Percentiles rank a stretch among this genome's conserved stretches.
Evolutionary conservation across 2,797 vertebrate species (phyloP).

Genomic region (Euthynnus affinis): DNA sequence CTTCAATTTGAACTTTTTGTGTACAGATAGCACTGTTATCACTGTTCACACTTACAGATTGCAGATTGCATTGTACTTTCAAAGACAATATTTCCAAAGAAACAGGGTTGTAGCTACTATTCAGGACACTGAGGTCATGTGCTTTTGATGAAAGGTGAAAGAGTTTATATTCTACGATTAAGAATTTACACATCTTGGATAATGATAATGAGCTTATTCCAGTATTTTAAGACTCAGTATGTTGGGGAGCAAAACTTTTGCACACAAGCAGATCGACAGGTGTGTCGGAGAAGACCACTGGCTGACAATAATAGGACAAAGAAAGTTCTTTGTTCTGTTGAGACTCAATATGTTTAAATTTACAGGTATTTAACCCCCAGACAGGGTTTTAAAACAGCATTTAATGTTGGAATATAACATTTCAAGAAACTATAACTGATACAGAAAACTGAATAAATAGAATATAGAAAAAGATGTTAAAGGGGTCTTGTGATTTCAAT

Average conservation of each 20-base stretch:
- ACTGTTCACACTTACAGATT: too few species aligned
- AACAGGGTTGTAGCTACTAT: neutral
- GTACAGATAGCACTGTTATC: constrained; percentile 19
- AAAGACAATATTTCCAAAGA: neutral
- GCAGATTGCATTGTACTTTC: neutral
- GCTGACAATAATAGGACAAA: too few species aligned
- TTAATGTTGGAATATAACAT: neutral
- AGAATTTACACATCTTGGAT: neutral
- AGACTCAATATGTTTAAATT: neutral
- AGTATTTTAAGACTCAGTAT: neutral
- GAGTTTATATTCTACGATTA: neutral
- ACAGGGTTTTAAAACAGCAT: neutral
- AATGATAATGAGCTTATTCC: neutral
- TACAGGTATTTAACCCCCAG: too few species aligned
- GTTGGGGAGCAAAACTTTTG: neutral
- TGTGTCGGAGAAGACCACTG: too few species aligned
- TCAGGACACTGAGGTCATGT: neutral
- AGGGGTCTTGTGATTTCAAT: too few species aligned
- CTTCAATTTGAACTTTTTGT: neutral
- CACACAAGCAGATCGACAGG: too few species aligned
- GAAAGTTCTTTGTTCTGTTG: neutral
- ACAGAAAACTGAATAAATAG: neutral
- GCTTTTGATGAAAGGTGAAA: too few species aligned
- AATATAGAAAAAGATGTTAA: too few species aligned
- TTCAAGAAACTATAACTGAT: neutral